Conservation (phyloP, 2,113 vertebrate genomes). For the Motacilla alba region DNA sequence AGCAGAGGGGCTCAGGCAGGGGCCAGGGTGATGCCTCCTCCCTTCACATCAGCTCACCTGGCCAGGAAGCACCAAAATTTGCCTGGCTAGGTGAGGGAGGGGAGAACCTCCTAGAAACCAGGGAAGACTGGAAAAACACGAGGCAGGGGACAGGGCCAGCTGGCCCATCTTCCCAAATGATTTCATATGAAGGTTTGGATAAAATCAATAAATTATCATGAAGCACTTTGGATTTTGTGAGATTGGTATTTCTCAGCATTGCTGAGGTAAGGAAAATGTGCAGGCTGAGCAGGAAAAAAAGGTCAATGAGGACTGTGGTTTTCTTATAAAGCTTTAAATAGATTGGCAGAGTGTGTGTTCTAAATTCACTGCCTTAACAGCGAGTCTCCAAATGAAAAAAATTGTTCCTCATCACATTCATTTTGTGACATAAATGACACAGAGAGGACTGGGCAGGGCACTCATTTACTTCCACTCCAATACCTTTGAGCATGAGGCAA, state of each 20-base stretch:
- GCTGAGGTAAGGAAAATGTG: background rate
- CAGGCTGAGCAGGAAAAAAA: background rate
- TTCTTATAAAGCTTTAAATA: background rate
- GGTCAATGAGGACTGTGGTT: accelerated
- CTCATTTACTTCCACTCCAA: accelerated
- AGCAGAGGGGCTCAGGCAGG: accelerated
- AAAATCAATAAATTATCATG: background rate
- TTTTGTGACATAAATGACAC: background rate
- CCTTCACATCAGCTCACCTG: accelerated
- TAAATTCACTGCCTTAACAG: background rate
- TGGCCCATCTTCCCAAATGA: background rate
- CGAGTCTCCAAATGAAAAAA: background rate
- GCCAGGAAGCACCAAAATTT: background rate
- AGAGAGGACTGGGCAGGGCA: background rate
- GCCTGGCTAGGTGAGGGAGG: no score
- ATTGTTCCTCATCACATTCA: background rate
- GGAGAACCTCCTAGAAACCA: background rate
- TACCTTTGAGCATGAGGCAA: background rate
- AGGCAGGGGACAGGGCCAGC: background rate
- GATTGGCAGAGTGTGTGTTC: background rate
- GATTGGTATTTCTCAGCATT: background rate
- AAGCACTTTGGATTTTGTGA: background rate
- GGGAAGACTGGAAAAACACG: background rate
- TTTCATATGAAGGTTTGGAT: background rate
- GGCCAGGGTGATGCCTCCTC: background rate